These are phyloP conservation scores for Parochlus steinenii DNA, from an alignment of 2,888 invertebrate genomes.

Conservation along the genomic window DNA sequence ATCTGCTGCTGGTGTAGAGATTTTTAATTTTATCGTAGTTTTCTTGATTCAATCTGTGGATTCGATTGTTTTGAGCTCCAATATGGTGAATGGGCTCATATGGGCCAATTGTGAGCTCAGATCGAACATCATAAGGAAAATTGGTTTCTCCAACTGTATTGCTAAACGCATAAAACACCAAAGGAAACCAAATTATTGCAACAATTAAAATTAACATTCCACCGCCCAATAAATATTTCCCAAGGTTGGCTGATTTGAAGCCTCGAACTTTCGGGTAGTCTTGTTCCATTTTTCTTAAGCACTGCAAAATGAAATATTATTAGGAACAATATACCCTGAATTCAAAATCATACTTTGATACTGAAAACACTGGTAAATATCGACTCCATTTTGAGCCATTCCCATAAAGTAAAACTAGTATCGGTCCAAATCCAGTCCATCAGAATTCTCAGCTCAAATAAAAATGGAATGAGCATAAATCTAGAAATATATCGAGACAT, in stretches of 20 bases:
- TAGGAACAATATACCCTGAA: no score
- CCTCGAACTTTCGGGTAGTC: no score
- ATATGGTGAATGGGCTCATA: slow-evolving; percentile 46
- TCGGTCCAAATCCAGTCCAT: slow-evolving; percentile 8
- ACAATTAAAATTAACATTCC: slow-evolving; percentile 43
- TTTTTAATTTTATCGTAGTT: neutral
- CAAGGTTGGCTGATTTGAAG: slow-evolving; percentile 35
- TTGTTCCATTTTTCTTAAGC: no score
- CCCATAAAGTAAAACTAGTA: slow-evolving; percentile 3
- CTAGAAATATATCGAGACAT: no score
- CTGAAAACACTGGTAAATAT: slow-evolving; percentile 1
- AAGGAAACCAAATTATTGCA: slow-evolving; percentile 54
- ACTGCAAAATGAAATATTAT: no score
- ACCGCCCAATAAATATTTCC: slow-evolving; percentile 53
- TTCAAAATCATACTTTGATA: no score
- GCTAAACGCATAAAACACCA: slow-evolving; percentile 50
- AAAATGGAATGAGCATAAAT: slow-evolving; percentile 6
- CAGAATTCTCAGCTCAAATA: slow-evolving; percentile 8
- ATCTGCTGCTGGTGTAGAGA: slow-evolving; percentile 15
- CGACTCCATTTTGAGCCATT: slow-evolving; percentile 8
- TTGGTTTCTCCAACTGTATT: slow-evolving; percentile 44
- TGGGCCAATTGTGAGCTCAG: slow-evolving; percentile 40
- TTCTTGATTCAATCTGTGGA: slow-evolving; percentile 18
- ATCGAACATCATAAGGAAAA: slow-evolving; percentile 38
- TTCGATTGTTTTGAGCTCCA: slow-evolving; percentile 35